Evolutionary conservation across 2,888 invertebrate species (phyloP), one percentile per base, ranked within the genome.

Genomic region (Theodoxus fluviatilis): DNA sequence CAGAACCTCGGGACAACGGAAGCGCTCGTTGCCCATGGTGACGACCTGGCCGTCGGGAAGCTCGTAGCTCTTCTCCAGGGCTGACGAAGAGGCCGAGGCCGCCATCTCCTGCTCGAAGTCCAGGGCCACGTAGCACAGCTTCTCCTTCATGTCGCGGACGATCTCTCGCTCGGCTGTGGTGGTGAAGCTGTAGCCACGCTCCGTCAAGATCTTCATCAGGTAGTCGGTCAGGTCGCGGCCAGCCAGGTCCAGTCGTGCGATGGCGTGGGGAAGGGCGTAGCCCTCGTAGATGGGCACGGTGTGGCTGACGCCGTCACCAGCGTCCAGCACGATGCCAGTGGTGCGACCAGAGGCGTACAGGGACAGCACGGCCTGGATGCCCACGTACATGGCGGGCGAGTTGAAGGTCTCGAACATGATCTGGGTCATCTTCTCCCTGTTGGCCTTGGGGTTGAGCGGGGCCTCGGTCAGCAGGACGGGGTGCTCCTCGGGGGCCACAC

Each of bases 281-380:
- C 95, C 80, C 90, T 95, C 95, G 88, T 95, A 95, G 91, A 95
- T 95, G 88, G 95, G 95, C 73, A 95, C 94, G 68, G 94, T 94
- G 91, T 95, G 95, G 67, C 95, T 94, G 79, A 95, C 95, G 89
- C 95, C 95, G 89, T 95, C 95, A 79, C 95, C 95, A 81, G 94
- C 94, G 90, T 96, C 95, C 86, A 95, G 90, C 76, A 96, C 95
- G 89, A 95, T 95, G 91, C 95, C 95, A 87, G 95, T 95, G 89
- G 95, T 96, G 92, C 95, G 94, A 90, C 96, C 95, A 86, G 95
- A 95, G 77, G 95, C 95, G 89, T 95, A 96, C 88, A 95, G 90
- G 57, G 95, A 95, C 75, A 95, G 91, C 80, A 95, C 95, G 82
- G 95, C 95, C 90, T 95, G 95, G 89, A 95, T 95, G 86, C 95